phyloP scores from a whole-genome alignment of 2,113 vertebrate genomes.

The Triplophysa tibetana region DNA sequence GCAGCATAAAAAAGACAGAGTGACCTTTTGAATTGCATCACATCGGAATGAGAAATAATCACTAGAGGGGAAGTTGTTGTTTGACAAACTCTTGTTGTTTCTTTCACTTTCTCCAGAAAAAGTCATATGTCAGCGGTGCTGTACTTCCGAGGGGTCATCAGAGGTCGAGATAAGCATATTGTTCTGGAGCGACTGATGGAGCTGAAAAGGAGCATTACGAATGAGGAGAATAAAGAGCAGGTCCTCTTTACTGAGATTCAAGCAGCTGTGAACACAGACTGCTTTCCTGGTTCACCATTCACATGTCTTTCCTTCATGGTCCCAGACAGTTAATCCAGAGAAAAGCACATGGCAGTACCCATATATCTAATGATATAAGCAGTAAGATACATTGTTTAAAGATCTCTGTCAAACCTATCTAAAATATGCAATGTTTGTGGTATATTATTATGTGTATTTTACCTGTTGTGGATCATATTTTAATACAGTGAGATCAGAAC shows the following conservation, averaged over 20 bases:
- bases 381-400: not conserved
- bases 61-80: not conserved
- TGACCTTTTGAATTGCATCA: too few relatives aligned
- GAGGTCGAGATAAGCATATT: slow-evolving; percentile 60
- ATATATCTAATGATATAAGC: not conserved
- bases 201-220: slow-evolving; percentile 46
- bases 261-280: slow-evolving; percentile 55
- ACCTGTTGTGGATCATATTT: too few relatives aligned
- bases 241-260: slow-evolving; percentile 68
- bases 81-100: not conserved
- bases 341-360: not conserved
- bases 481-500: too few relatives aligned
- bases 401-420: not conserved
- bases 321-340: slow-evolving; percentile 26
- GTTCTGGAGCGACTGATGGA: slow-evolving; percentile 59
- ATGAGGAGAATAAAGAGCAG: not conserved
- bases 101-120: slow-evolving; percentile 58
- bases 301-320: slow-evolving; percentile 50
- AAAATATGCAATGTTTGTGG: not conserved
- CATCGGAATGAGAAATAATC: not conserved
- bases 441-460: too few relatives aligned
- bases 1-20: too few relatives aligned
- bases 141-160: slow-evolving; percentile 66
- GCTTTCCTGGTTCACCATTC: slow-evolving; percentile 56
- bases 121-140: slow-evolving; percentile 71